Percentiles rank a stretch among this genome's conserved stretches.
These are phyloP conservation scores for Gymnothorax javanicus DNA, from an alignment of 2,797 vertebrate genomes.

Conservation along the genomic window DNA sequence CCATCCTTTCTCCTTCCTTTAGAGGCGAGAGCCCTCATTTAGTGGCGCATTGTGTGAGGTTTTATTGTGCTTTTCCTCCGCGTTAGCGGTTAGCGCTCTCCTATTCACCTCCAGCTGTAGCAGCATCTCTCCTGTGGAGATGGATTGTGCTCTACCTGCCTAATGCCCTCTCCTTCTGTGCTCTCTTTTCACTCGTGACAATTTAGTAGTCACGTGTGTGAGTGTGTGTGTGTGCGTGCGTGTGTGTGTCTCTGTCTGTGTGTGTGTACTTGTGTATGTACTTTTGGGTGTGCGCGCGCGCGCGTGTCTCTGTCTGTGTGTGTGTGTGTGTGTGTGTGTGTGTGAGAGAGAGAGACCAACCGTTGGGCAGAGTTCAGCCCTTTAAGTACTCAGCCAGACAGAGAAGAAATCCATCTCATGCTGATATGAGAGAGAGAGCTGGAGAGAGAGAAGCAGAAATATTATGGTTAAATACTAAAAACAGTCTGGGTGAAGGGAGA, in stretches of 20 bases:
- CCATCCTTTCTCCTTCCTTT: slow-evolving; percentile 46
- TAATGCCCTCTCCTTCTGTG: neutral
- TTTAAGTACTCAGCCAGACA: too few species aligned
- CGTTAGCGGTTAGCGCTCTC: neutral
- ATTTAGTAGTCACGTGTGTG: neutral
- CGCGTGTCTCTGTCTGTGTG: neutral
- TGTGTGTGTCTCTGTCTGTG: neutral
- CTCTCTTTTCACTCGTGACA: neutral
- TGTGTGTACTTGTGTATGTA: neutral
- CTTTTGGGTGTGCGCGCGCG: too few species aligned
- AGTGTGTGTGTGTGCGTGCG: neutral
- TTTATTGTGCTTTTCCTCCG: slow-evolving; percentile 12
- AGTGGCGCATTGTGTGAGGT: slow-evolving; percentile 29
- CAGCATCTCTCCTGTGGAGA: neutral
- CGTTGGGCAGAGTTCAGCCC: too few species aligned
- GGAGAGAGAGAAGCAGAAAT: neutral
- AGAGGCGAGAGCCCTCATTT: slow-evolving; percentile 21
- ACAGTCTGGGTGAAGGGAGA: neutral
- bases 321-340: too few species aligned
- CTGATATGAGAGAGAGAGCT: neutral
- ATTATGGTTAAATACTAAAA: neutral
- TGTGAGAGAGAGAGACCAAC: too few species aligned
- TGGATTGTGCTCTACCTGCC: slow-evolving; percentile 15
- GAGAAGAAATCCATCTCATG: too few species aligned
- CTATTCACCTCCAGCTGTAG: slow-evolving; percentile 41